These are phyloP conservation scores for Botia almorhae DNA, from an alignment of 2,797 vertebrate species.

Conservation along the genomic window DNA sequence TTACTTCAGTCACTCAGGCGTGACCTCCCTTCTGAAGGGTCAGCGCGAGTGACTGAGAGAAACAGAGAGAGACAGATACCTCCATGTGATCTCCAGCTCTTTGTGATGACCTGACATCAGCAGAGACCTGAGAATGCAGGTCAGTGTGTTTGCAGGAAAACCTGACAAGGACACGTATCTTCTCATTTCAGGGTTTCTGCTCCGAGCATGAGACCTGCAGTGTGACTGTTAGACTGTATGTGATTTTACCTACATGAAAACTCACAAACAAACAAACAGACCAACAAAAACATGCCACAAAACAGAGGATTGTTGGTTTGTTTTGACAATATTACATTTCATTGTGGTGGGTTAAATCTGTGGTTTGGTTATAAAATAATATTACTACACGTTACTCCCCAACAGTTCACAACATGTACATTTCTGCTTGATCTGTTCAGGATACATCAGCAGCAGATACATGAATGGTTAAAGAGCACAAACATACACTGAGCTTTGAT, in stretches of 20 bases:
- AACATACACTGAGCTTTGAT: no score
- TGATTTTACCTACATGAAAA: background rate
- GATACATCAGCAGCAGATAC: no score
- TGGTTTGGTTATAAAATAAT: no score
- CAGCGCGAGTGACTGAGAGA: conserved; percentile 44
- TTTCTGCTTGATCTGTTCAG: no score
- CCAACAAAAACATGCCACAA: no score
- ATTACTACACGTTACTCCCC: no score
- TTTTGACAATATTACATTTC: no score
- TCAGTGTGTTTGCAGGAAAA: conserved; percentile 59
- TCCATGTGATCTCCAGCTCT: conserved; percentile 59
- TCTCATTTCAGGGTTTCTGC: conserved; percentile 3
- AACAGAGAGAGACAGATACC: conserved; percentile 33
- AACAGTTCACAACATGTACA: no score
- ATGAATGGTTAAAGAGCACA: no score
- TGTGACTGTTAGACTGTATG: background rate
- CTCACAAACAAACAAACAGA: no score
- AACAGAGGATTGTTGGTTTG: no score
- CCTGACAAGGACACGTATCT: conserved; percentile 10
- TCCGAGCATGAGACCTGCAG: background rate
- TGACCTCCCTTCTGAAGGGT: conserved; percentile 70
- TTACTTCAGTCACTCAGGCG: conserved; percentile 69
- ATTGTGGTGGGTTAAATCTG: no score
- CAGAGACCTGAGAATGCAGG: conserved; percentile 52
- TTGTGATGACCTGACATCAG: conserved; percentile 70